These are phyloP conservation scores for Tenualosa ilisha DNA, from an alignment of 2,797 vertebrate species.

Conservation along the genomic window DNA sequence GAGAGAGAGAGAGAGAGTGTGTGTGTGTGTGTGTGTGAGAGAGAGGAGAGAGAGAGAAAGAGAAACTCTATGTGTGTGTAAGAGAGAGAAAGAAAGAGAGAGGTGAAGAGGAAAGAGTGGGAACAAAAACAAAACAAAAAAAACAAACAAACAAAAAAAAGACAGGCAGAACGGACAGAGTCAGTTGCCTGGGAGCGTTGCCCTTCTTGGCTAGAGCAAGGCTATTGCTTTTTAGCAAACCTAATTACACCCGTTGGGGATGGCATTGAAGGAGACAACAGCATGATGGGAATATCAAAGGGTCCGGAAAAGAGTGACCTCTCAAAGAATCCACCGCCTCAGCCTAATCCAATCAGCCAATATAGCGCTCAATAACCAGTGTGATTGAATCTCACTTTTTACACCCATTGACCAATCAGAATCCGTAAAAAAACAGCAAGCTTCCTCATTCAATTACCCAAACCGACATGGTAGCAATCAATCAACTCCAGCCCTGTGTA, in stretches of 20 bases:
- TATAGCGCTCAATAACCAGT: conserved; percentile 5
- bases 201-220: neutral
- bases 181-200: neutral
- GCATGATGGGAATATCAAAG: conserved; percentile 33
- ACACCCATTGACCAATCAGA: conserved; percentile 26
- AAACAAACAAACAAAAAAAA: neutral
- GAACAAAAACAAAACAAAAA: neutral
- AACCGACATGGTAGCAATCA: conserved; percentile 11
- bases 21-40: conserved; percentile 23
- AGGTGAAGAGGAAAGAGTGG: conserved; percentile 2
- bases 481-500: conserved; percentile 18
- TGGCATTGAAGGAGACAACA: conserved; percentile 30
- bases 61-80: neutral
- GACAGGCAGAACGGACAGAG: neutral
- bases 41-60: conserved; percentile 43
- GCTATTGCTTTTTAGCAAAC: conserved; percentile 28
- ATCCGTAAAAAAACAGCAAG: neutral
- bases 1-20: neutral
- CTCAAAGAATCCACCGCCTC: conserved; percentile 30
- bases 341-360: conserved; percentile 40
- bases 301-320: conserved; percentile 30
- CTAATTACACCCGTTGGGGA: conserved; percentile 29
- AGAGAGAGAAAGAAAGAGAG: conserved; percentile 53
- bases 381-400: conserved; percentile 37
- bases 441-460: conserved; percentile 20